Base-by-base conservation (phyloP, 2,888 invertebrate species). In the Brachyopa scutellaris region DNA sequence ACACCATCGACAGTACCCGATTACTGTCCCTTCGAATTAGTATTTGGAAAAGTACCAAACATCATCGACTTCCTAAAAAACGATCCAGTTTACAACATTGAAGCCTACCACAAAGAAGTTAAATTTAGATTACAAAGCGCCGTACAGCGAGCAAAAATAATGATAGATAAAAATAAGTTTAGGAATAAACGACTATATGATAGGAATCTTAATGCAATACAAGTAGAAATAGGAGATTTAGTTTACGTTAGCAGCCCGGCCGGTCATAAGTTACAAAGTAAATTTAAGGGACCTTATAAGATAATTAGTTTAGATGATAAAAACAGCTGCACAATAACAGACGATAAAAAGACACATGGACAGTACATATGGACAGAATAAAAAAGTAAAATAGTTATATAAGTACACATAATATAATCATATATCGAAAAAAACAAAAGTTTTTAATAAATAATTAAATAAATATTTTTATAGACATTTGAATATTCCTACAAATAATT, bases 1-100 rank as follows among this genome's bases (percentile, higher is more conserved):
- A 66, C 36, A 1, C 36, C 49, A n/a, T 42, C 42, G 2, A 13
- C 21, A 5, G 40, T 57, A 6, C 57, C 38, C 5, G 59, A 31
- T n/a, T 59, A 42, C 31, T 19, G 53, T n/a, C 42, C 53, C 36
- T 64, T 53, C 2, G 51, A 40, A 40, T 40, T 29, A 23, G 51
- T 53, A 4, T 53, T 53, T 42, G 42, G 40, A 13, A 42, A 66
- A 42, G 11, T 9, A 17, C 49, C 64, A 47, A 23, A 1, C 9
- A 45, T 9, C 29, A 11, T n/a, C 6, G n/a, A 66, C 26, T 66
- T 51, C 23, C 31, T 61, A 5, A 5, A 5, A 26, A n/a, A n/a
- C n/a, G 26, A 26, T 26, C 26, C 26, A 26, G n/a, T 26, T 26
- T 26, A 5, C 6, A 26, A 26, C 6, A 6, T 5, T 6, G 36